Evolutionary conservation across 1,140 invertebrate species (phyloP).

Genomic region (Bilobella aurantiaca): DNA sequence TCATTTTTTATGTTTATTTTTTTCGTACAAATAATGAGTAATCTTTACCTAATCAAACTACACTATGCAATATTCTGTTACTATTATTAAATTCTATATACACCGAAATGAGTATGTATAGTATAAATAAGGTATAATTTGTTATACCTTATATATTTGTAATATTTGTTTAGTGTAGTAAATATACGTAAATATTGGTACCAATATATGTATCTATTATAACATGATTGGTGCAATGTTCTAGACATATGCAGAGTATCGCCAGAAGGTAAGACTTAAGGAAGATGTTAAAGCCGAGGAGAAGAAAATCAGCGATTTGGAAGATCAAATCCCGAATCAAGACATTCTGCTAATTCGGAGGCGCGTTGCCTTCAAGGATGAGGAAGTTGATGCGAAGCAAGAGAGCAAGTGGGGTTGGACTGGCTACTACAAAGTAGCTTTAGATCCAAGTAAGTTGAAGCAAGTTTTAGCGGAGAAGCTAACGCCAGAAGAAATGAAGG

Average conservation of each 20-base stretch:
- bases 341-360: slow-evolving; percentile 83
- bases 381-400: too few species aligned
- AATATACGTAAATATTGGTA: neutral
- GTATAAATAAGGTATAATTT: too few species aligned
- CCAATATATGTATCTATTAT: too few species aligned
- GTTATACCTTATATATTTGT: too few species aligned
- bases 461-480: neutral
- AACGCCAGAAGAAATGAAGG: neutral
- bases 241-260: neutral
- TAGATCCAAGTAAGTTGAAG: neutral
- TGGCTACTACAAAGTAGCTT: neutral
- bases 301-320: slow-evolving; percentile 52
- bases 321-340: slow-evolving; percentile 71
- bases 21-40: too few species aligned
- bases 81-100: too few species aligned
- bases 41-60: too few species aligned
- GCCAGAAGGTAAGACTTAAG: slow-evolving; percentile 1
- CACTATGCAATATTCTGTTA: too few species aligned
- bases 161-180: too few species aligned
- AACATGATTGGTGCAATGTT: neutral
- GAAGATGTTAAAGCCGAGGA: slow-evolving; percentile 44
- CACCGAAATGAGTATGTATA: too few species aligned
- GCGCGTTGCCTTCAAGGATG: slow-evolving; percentile 72
- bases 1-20: too few species aligned
- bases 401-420: neutral